Evolutionary conservation across 2,113 vertebrate species (phyloP).

Genomic region (Oreochromis tanganicae): DNA sequence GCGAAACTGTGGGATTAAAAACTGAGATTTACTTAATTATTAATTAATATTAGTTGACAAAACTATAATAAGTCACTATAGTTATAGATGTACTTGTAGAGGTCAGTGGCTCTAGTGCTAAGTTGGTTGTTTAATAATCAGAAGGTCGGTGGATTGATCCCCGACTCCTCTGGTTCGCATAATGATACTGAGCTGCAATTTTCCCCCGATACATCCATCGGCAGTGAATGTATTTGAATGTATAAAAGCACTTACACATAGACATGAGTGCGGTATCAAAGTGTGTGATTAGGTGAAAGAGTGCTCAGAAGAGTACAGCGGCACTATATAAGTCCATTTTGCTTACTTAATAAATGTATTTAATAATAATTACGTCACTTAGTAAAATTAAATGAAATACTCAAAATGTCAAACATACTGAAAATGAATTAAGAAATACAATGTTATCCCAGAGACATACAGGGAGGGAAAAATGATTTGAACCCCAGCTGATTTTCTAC

Average conservation of each 20-base stretch:
- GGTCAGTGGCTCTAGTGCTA: not conserved
- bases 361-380: not conserved
- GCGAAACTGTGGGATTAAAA: not conserved
- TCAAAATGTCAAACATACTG: not conserved
- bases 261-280: not conserved
- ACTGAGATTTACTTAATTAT: not conserved
- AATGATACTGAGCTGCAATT: not conserved
- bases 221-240: not conserved
- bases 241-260: not conserved
- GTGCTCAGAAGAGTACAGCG: not conserved
- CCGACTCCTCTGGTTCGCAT: not conserved
- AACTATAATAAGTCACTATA: not conserved
- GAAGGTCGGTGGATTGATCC: not conserved
- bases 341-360: not conserved
- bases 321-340: not conserved
- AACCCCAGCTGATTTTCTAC: not conserved
- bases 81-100: not conserved
- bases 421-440: not conserved
- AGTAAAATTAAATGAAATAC: not conserved
- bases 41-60: not conserved
- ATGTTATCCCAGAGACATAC: not conserved
- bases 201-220: fast-evolving
- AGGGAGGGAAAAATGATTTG: not conserved
- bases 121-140: not conserved
- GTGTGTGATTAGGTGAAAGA: not conserved